Evolutionary conservation across 2,797 vertebrate species (phyloP).

Genomic region (Chrysocyon brachyurus): DNA sequence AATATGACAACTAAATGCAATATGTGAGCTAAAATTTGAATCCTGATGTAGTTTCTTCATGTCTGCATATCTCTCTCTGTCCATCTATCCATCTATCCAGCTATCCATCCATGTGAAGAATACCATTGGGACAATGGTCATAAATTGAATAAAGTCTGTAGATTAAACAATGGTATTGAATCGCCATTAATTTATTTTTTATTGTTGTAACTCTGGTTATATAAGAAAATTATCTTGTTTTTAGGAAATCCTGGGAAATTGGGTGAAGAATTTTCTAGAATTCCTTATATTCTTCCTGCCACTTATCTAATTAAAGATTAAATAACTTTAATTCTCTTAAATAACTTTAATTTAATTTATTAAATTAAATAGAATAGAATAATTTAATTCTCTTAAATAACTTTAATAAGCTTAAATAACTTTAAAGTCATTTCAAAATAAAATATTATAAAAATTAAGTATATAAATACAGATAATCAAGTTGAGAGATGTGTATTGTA

Average conservation of each 20-base stretch:
- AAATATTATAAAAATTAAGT: conserved; percentile 7
- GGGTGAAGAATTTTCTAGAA: background rate
- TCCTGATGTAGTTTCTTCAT: background rate
- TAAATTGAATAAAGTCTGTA: background rate
- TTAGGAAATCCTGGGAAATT: conserved; percentile 44
- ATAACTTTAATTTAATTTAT: background rate
- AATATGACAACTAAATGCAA: background rate
- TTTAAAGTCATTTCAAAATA: conserved; percentile 54
- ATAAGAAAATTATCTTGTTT: background rate
- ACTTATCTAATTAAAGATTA: background rate
- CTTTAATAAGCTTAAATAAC: background rate
- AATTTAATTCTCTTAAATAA: too few species aligned
- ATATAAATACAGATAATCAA: background rate
- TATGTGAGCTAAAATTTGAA: background rate
- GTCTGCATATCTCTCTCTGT: background rate
- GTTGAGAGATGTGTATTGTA: background rate
- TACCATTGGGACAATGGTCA: background rate
- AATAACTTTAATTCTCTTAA: too few species aligned
- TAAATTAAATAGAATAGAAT: too few species aligned
- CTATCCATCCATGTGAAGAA: background rate
- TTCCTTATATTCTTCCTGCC: background rate
- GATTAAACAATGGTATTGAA: background rate
- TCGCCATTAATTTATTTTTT: background rate
- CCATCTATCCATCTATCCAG: background rate
- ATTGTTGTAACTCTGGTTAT: background rate